phyloP scores from a whole-genome alignment of 2,888 invertebrate species.

The Tenodera sinensis region DNA sequence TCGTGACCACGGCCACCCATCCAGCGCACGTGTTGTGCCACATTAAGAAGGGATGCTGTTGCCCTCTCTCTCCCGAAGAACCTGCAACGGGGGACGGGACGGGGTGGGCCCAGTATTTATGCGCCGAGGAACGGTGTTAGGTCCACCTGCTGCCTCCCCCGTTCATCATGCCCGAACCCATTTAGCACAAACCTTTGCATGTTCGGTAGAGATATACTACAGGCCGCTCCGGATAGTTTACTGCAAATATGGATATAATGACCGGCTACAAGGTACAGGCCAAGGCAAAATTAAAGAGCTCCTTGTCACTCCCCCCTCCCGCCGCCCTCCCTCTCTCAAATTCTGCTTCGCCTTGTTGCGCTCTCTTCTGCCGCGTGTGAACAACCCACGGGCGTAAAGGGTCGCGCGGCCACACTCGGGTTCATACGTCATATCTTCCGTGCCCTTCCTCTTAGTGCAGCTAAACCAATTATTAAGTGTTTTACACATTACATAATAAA shows the following conservation, averaged over 20 bases:
- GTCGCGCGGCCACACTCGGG: too few species aligned
- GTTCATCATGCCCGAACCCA: slow-evolving; percentile 40
- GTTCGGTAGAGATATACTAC: slow-evolving; percentile 32
- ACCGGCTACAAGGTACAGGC: slow-evolving; percentile 26
- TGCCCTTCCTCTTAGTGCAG: too few species aligned
- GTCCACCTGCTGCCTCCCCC: slow-evolving; percentile 40
- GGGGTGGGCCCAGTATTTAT: slow-evolving; percentile 4
- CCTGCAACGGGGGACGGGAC: background rate
- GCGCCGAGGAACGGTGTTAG: slow-evolving; percentile 38
- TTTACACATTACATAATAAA: too few species aligned
- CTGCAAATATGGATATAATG: slow-evolving; percentile 34
- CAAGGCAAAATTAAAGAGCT: slow-evolving; percentile 24
- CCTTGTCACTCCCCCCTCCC: background rate
- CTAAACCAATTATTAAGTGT: too few species aligned
- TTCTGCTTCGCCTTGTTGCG: background rate
- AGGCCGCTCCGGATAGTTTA: slow-evolving; percentile 26
- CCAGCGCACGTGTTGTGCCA: slow-evolving; percentile 2
- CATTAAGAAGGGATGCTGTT: slow-evolving; percentile 24
- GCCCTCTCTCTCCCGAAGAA: background rate
- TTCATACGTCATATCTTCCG: too few species aligned
- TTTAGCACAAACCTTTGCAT: slow-evolving; percentile 33
- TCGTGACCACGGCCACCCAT: background rate
- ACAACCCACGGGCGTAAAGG: background rate
- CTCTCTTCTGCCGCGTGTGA: background rate
- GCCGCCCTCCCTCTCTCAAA: background rate